These are phyloP conservation scores for Gadus macrocephalus DNA, from an alignment of 2,113 vertebrate genomes.

Conservation along the genomic window DNA sequence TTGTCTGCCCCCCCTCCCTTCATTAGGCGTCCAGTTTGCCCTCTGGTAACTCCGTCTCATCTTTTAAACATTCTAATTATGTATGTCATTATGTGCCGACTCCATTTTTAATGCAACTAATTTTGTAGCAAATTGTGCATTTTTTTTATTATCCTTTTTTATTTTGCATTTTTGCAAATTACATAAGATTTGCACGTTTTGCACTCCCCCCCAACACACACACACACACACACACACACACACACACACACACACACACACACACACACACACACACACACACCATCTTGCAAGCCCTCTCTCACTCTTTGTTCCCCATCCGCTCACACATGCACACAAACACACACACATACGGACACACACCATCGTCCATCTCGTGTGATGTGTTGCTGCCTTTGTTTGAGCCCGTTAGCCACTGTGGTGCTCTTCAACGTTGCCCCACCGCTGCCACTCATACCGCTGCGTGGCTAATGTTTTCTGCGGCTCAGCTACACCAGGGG, in stretches of 20 bases:
- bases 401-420: slow-evolving; percentile 54
- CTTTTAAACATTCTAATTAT: slow-evolving; percentile 60
- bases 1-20: not conserved
- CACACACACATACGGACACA: too few species aligned
- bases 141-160: slow-evolving; percentile 7
- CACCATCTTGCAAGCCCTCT: slow-evolving; percentile 17
- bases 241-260: too few species aligned
- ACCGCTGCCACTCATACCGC: slow-evolving; percentile 40
- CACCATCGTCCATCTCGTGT: slow-evolving; percentile 27
- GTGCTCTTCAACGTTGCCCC: slow-evolving; percentile 34
- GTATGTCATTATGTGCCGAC: slow-evolving; percentile 42
- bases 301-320: slow-evolving; percentile 22
- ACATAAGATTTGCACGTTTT: too few species aligned
- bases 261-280: too few species aligned
- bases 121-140: slow-evolving; percentile 60
- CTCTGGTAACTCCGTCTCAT: slow-evolving; percentile 38
- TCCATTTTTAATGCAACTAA: slow-evolving; percentile 54
- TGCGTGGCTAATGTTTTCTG: slow-evolving; percentile 28
- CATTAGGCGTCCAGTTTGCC: slow-evolving; percentile 20
- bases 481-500: slow-evolving; percentile 7
- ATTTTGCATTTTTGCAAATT: slow-evolving; percentile 12
- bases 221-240: too few species aligned
- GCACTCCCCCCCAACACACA: not conserved
- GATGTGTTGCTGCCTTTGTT: slow-evolving; percentile 41
- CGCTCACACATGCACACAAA: too few species aligned